phyloP scores from a whole-genome alignment of 2,797 vertebrate genomes.

The Adelosebastes latens region DNA sequence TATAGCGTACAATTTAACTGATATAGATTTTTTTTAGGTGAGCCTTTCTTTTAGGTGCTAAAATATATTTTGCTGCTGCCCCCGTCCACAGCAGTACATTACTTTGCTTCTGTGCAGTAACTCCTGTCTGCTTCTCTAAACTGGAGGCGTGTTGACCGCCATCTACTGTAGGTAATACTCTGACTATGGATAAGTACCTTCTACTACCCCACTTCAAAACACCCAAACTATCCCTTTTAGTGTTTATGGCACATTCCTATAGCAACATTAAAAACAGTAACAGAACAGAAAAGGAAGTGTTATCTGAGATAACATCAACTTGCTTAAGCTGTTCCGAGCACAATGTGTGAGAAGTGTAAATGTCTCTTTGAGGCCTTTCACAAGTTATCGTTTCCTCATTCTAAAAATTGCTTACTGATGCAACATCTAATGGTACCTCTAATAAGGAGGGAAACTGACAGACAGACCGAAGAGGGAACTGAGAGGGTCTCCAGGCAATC shows the following conservation, averaged over 20 bases:
- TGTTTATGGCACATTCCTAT: not conserved
- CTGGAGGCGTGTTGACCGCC: too few species aligned
- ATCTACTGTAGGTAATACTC: too few species aligned
- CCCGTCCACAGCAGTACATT: too few species aligned
- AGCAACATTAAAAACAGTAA: not conserved
- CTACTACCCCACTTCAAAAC: too few species aligned
- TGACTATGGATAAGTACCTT: too few species aligned
- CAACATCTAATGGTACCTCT: slow-evolving; percentile 11
- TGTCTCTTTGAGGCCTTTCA: not conserved
- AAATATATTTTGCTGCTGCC: too few species aligned
- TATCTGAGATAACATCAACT: not conserved
- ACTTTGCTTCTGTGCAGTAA: too few species aligned
- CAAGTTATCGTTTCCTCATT: slow-evolving; percentile 40
- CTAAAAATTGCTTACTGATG: not conserved
- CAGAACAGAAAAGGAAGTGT: too few species aligned
- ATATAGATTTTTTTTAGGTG: too few species aligned
- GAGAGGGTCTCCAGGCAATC: not conserved
- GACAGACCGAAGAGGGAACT: not conserved
- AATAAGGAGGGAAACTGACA: not conserved
- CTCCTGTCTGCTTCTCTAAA: too few species aligned
- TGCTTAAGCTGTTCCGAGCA: not conserved
- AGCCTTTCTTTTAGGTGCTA: too few species aligned
- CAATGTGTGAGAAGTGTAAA: not conserved
- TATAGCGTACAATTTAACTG: too few species aligned
- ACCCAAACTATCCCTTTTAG: not conserved